Base-by-base conservation (phyloP, 1,140 invertebrate genomes). In the Popillia japonica region DNA sequence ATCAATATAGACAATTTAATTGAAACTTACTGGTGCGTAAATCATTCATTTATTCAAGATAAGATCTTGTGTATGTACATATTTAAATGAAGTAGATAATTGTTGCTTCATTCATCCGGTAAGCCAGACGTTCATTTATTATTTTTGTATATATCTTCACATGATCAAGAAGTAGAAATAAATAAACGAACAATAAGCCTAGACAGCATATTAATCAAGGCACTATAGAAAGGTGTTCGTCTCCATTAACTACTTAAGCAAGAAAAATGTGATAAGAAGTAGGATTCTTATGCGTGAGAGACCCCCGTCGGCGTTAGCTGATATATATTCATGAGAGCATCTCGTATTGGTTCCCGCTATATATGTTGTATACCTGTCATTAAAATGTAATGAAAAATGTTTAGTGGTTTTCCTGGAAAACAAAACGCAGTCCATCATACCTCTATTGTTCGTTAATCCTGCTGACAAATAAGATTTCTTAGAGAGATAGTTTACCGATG, bases 371-470 rank as follows among this genome's bases (percentile, higher is more conserved):
- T 55, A 55, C 48, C 48, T 6, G 48, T 68, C 22, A 68, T 68
- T 68, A 68, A 68, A 68, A 23, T 23, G 61, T 68, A 68, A 68
- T 68, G 61, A 68, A 68, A 68, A 68, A 68, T 22, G 61, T 68
- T 68, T 27, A 68, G 61, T 20, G 61, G 17, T 17, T 68, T 68
- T 68, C 61, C 61, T 27, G 61, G 61, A 68, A 68, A 68, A 68
- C 61, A 68, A 68, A 68, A 22, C 61, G 20, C 61, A 68, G 22
- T 68, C 61, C 22, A 68, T 68, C 61, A 68, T 68, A 22, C 20
- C 22, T 68, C 61, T 20, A 68, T 68, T 68, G 61, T 68, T 68
- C 61, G 61, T 68, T 68, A 68, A 68, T 68, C 61, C 61, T 68
- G 14, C 20, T 34, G 22, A 17, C 20, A 68, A 68, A 68, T 68